Evolutionary conservation across 2,113 vertebrate species (phyloP), one percentile per base, ranked within the genome.

Genomic region (Mesocricetus auratus): DNA sequence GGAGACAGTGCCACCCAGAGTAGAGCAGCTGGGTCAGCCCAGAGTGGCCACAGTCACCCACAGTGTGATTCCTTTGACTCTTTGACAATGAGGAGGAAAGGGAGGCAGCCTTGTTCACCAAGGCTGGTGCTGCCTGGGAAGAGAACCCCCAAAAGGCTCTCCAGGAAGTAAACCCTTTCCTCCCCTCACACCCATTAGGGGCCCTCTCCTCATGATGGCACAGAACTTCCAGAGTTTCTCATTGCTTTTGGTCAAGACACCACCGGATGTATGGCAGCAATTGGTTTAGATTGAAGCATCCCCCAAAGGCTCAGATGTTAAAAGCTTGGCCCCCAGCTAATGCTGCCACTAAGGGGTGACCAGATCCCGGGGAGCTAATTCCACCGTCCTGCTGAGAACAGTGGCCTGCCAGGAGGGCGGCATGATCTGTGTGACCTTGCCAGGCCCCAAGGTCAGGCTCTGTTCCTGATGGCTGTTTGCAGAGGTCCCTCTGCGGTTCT

Each of bases 41-140:
- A 50, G 45, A 77, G 74, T 31, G 74, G 6, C 31, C 29, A 13
- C 13, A 1, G 56, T 21, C 79, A n/a, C 47, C 13, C 1, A 1
- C 0, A 3, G 50, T 0, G 0, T 16, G 3, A 33, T 42, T 19
- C 53, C 60, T 8, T 1, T 19, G 68, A 73, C 31, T 1, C 13
- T 11, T 64, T 50, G 10, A 56, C 0, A 31, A 69, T 3, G 56
- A 36, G 29, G 16, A 88, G 7, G 21, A 4, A 2, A 0, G 0
- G 47, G 31, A 56, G 45, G 73, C 19, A 21, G 86, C 11, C 58
- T 45, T 45, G n/a, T n/a, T 50, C 16, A 15, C 29, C 31, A 60
- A 45, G 47, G 31, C 86, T 50, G 12, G 68, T 33, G 13, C 24
- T 29, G 11, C 12, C 73, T 33, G 17, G 42, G 68, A 68, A 56